Evolutionary conservation across 30 jellyfish, hydroid and myxozoan genomes (phyloP), one percentile per base, ranked within the genome.

Genomic region (Turritopsis dohrnii): DNA sequence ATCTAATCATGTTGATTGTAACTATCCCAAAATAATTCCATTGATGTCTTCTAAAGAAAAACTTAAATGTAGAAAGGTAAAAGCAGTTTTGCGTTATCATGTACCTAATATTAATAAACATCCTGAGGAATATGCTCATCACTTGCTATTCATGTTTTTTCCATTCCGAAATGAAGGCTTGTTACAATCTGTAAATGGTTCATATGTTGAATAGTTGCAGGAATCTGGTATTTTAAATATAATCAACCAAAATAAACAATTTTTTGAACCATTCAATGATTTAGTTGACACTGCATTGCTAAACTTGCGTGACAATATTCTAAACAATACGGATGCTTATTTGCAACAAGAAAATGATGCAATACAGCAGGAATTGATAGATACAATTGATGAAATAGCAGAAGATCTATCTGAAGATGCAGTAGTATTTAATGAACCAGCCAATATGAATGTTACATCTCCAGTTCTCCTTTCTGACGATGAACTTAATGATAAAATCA

Each of bases 31-130:
- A 26, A 16, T 41, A 21, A 52, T 79, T 27, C 85, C 85, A 17
- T 28, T 76, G 22, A 1, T 27, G 76, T 79, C 85, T 26, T 79
- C 85, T 24, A 79, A 28, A 69, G 77, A 79, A 79, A 79, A 21
- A 21, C 54, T 79, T 19, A 0, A 79, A 79, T 79, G 85, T 21
- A 52, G 85, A 21, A 79, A 79, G 19, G 85, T 79, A 1, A 24
- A 79, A 79, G 76, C 85, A 4, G 85, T 79, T 52, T 79, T 79
- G 85, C 76, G 85, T 18, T 79, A 79, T 29, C 76, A 79, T 52
- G 76, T 52, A 79, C 85, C 81, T 27, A 79, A 79, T 16, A 28
- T 9, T 7, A 24, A 79, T 24, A 79, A 79, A 53, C 29, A 79
- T 53, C 80, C 86, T 18, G 81, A 79, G 60, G 77, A 69, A 69